These are phyloP conservation scores for Molossus molossus DNA, from an alignment of 2,797 vertebrate genomes.

Conservation along the genomic window DNA sequence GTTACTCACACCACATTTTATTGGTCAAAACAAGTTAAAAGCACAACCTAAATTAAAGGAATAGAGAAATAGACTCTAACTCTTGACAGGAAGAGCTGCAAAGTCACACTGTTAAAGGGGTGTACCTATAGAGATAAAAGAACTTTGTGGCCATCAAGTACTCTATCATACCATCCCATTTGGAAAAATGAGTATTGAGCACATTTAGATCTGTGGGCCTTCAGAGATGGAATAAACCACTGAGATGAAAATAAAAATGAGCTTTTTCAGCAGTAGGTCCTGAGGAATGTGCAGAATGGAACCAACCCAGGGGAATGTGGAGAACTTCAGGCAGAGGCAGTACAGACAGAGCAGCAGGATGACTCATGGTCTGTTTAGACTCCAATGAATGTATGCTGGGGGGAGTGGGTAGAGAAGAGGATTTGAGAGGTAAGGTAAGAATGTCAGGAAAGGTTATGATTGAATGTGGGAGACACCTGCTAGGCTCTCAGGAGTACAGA, in stretches of 20 bases:
- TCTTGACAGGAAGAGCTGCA: conserved; percentile 43
- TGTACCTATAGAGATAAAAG: conserved; percentile 65
- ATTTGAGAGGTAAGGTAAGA: conserved; percentile 56
- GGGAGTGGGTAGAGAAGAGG: conserved; percentile 23
- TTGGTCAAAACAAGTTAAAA: conserved; percentile 57
- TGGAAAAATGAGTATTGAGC: conserved; percentile 19
- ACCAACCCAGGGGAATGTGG: conserved; percentile 58
- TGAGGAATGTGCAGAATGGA: conserved; percentile 6
- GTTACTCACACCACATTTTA: conserved; percentile 29
- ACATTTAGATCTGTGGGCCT: conserved; percentile 44
- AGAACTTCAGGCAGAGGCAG: conserved; percentile 53
- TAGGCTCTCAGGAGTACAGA: conserved; percentile 56
- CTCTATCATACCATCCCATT: not conserved
- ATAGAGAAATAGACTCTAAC: conserved; percentile 54
- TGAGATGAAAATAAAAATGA: conserved; percentile 65
- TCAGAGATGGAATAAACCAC: conserved; percentile 46
- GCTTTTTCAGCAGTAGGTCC: conserved; percentile 5
- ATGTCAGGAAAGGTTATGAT: conserved; percentile 51
- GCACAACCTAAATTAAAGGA: conserved; percentile 46
- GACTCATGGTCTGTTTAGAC: conserved; percentile 52
- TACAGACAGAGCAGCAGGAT: not conserved
- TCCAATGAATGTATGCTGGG: conserved; percentile 49
- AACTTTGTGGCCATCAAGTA: conserved; percentile 29
- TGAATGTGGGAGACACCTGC: not conserved
- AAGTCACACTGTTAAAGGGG: conserved; percentile 49